phyloP scores from a whole-genome alignment of 2,797 vertebrate species.

The Cyprinella venusta region DNA sequence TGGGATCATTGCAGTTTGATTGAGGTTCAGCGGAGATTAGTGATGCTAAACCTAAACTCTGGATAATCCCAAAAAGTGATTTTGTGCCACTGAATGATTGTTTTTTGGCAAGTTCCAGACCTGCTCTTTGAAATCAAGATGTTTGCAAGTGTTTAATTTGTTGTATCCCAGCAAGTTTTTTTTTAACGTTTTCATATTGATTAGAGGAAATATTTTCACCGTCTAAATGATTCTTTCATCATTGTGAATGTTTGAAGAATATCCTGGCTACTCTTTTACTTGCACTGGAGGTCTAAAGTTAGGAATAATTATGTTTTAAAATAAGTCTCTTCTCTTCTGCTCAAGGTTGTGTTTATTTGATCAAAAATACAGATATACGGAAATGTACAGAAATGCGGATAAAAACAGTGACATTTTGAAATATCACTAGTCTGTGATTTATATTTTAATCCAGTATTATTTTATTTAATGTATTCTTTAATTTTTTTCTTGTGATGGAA shows the following conservation, averaged over 20 bases:
- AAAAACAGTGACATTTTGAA: neutral
- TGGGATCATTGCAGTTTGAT: constrained; percentile 47
- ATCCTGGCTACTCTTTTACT: neutral
- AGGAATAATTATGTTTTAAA: neutral
- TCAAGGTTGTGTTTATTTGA: neutral
- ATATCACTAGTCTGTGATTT: neutral
- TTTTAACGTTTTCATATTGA: neutral
- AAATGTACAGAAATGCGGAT: neutral
- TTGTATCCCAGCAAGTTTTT: neutral
- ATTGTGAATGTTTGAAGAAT: neutral
- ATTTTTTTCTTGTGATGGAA: neutral
- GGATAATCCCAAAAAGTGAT: constrained; percentile 55
- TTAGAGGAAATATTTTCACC: neutral
- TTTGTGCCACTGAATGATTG: neutral
- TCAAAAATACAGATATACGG: neutral
- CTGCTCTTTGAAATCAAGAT: neutral
- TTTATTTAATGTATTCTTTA: neutral
- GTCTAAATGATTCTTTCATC: neutral
- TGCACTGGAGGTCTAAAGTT: neutral
- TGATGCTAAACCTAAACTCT: constrained; percentile 40
- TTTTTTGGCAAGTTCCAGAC: neutral
- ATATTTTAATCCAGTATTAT: neutral
- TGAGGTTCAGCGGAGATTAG: constrained; percentile 41
- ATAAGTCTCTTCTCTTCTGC: neutral
- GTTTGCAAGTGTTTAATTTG: neutral